A percentile compares a stretch with the other conserved stretches of the same genome.
These are phyloP conservation scores for Lytechinus pictus DNA, from an alignment of 35 echinoderm and acorn worm genomes.

Conservation along the genomic window DNA sequence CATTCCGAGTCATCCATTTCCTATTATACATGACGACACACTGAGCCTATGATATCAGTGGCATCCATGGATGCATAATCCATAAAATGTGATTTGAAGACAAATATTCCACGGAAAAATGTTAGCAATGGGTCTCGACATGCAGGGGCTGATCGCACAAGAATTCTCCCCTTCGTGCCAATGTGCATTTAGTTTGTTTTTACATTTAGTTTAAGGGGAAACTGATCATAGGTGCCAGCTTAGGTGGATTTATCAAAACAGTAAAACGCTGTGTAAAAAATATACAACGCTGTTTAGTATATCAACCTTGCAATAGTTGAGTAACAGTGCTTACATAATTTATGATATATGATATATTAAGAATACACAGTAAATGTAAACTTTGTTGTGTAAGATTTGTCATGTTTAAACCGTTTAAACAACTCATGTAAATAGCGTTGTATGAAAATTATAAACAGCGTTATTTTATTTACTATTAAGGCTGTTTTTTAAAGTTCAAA, in stretches of 20 bases:
- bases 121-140: not conserved
- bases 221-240: too few relatives aligned
- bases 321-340: too few relatives aligned
- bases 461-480: too few relatives aligned
- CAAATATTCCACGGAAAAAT: not conserved
- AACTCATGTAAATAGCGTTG: too few relatives aligned
- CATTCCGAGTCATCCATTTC: not conserved
- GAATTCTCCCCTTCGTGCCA: not conserved
- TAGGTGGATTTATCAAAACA: not conserved
- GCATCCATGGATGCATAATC: not conserved
- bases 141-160: not conserved
- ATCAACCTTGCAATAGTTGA: too few relatives aligned
- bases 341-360: too few relatives aligned
- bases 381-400: too few relatives aligned
- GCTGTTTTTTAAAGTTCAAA: too few relatives aligned
- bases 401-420: too few relatives aligned
- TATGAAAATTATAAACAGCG: too few relatives aligned
- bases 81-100: not conserved
- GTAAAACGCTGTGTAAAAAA: not conserved
- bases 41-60: not conserved
- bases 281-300: too few relatives aligned
- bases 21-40: slow-evolving; percentile 10
- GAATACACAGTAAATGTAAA: too few relatives aligned
- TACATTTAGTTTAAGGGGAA: not conserved
- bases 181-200: not conserved